Evolutionary conservation across 2,888 invertebrate species (phyloP), one percentile per base, ranked within the genome.

Genomic region (Scrobipalpa atriplicella): DNA sequence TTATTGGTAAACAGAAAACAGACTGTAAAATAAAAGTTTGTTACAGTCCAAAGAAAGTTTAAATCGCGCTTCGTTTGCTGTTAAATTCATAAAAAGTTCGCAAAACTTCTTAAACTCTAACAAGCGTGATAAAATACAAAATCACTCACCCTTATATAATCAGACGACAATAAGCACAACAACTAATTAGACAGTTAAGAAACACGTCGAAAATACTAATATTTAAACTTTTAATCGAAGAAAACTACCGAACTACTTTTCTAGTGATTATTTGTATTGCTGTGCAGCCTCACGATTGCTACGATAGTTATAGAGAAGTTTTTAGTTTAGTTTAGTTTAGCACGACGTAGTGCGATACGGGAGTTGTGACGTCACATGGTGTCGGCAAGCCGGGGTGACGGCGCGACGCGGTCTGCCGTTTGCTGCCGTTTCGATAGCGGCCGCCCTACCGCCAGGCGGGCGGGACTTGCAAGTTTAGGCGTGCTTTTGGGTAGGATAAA

Each of bases 401-500:
- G 81, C 85, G 83, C 86, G 84, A 74, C 77, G 79, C 83, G 79
- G 73, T 88, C 82, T 89, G 89, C 78, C 84, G 81, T 73, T 2
- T 68, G 80, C 80, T 80, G 78, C 80, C 81, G 80, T 43, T 19
- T 62, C 18, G 13, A 16, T 16, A 13, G 54, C 54, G 21, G 16
- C 36, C 58, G 58, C 58, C 36, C 29, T 39, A 62, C 54, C 29
- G 13, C 3, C 21, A 7, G 63, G 18, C 51, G 63, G 52, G 51
- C 63, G 63, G 47, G 47, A 47, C 47, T 47, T 47, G 47, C 47
- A 47, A 47, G 47, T 54, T 54, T 54, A 18, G 21, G 18, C 10
- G 54, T 19, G 18, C 19, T 19, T 54, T 19, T 54, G 19, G 54
- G 19, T 21, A 13, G 21, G 19, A 54, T 54, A 54, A 52, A 54